Percentiles rank a stretch among this genome's conserved stretches.
Evolutionary conservation across 2,797 vertebrate genomes (phyloP).

Genomic region (Bovichtus variegatus): DNA sequence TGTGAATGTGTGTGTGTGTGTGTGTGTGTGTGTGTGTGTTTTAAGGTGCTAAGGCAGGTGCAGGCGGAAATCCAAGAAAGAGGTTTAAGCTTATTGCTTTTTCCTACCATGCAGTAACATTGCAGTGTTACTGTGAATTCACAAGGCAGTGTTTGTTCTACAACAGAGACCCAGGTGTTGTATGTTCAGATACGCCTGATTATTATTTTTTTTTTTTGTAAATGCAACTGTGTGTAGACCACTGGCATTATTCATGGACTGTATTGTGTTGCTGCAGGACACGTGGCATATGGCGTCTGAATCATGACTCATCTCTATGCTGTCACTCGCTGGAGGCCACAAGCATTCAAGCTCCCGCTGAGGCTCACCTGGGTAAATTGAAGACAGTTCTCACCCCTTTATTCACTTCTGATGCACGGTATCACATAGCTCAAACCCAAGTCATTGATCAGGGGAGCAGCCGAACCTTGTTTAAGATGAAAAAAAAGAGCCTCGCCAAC

Average conservation of each 20-base stretch:
- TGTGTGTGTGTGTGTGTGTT: background rate
- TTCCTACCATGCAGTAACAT: background rate
- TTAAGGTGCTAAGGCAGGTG: background rate
- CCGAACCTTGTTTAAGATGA: constrained; percentile 54
- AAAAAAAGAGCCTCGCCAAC: constrained; percentile 20
- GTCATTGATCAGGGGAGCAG: constrained; percentile 57
- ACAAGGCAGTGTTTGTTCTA: background rate
- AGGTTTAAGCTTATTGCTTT: constrained; percentile 9
- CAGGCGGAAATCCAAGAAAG: background rate
- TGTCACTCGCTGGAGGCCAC: constrained; percentile 35
- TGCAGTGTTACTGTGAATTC: background rate
- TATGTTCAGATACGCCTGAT: constrained; percentile 19
- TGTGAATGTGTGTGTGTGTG: background rate
- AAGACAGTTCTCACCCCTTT: constrained; percentile 37
- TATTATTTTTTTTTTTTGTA: constrained; percentile 29
- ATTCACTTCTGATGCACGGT: constrained; percentile 41
- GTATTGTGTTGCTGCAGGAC: constrained; percentile 21
- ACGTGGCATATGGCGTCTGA: constrained; percentile 26
- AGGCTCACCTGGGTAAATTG: constrained; percentile 39
- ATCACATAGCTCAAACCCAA: constrained; percentile 43
- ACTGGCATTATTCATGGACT: constrained; percentile 24
- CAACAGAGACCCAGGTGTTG: background rate
- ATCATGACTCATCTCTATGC: constrained; percentile 47
- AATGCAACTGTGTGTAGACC: constrained; percentile 18
- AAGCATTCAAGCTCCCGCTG: constrained; percentile 39